These are phyloP conservation scores for Rambutsinella grinnellia DNA, from an alignment of 2,888 invertebrate species.

Conservation along the genomic window DNA sequence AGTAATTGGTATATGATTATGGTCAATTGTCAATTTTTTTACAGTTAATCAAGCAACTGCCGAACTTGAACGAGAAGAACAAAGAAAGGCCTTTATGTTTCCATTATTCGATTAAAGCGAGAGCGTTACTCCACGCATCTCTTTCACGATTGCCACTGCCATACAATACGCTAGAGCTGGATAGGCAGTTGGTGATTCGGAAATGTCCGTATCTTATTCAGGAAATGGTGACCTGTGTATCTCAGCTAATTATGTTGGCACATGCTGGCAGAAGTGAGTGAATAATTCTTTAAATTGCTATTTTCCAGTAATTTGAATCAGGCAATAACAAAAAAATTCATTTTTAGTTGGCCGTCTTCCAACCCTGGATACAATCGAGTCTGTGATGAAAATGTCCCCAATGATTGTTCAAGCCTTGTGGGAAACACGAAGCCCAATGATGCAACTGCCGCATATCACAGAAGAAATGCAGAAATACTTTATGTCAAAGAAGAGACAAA, in stretches of 20 bases:
- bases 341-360: conserved; percentile 82
- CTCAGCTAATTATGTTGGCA: conserved; percentile 91
- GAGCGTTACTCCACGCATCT: conserved; percentile 96
- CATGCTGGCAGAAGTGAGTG: conserved; percentile 88
- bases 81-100: conserved; percentile 94
- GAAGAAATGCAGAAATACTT: conserved; percentile 92
- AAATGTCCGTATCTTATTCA: conserved; percentile 96
- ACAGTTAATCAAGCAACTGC: conserved; percentile 90
- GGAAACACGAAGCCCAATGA: conserved; percentile 93
- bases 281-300: too few species aligned
- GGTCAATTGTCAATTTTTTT: conserved; percentile 65
- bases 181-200: conserved; percentile 85
- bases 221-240: conserved; percentile 97
- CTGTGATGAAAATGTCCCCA: conserved; percentile 96
- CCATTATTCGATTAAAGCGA: conserved; percentile 87
- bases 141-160: conserved; percentile 86
- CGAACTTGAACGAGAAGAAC: conserved; percentile 95
- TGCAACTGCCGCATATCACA: conserved; percentile 93
- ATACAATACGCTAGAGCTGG: conserved; percentile 83
- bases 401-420: conserved; percentile 98
- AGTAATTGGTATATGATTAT: conserved; percentile 26
- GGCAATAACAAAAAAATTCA: conserved; percentile 58
- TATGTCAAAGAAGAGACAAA: conserved; percentile 86
- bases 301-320: background rate
- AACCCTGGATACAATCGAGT: conserved; percentile 94